A percentile compares a stretch with the other conserved stretches of the same genome.
phyloP scores from a whole-genome alignment of 2,113 vertebrate species.

The Dolichotis patagonum region DNA sequence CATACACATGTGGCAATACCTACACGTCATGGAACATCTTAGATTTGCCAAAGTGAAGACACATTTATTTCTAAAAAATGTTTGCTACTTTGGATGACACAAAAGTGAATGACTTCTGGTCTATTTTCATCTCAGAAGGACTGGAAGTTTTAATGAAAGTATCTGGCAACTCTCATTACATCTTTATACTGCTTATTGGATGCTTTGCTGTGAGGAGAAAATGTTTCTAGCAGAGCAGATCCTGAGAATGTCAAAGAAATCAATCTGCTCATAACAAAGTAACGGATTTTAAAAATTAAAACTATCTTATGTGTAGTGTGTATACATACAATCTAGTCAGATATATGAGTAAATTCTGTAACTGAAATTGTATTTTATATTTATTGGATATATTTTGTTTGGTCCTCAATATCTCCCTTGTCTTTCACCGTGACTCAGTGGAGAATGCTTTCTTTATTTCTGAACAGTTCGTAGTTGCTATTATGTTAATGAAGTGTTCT shows the following conservation, averaged over 20 bases:
- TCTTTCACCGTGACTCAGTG: background rate
- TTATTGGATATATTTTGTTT: background rate
- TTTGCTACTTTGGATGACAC: background rate
- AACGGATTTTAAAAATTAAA: constrained; percentile 29
- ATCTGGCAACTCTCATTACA: background rate
- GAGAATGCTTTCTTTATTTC: background rate
- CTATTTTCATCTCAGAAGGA: background rate
- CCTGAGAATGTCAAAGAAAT: background rate
- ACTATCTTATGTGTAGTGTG: background rate
- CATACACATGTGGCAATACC: background rate
- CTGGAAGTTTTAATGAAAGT: background rate
- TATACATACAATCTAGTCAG: background rate
- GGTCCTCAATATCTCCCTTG: background rate
- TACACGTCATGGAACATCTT: background rate
- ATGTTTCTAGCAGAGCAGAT: background rate
- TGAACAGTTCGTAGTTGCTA: background rate
- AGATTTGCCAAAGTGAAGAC: background rate
- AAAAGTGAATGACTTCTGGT: background rate
- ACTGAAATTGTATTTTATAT: background rate
- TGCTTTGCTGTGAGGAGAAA: background rate
- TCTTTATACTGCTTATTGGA: background rate
- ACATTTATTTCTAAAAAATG: background rate
- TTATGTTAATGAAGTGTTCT: background rate
- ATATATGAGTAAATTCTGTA: background rate
- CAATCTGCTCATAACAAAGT: background rate